Evolutionary conservation across 2,888 invertebrate genomes (phyloP).

Genomic region (Drosophila anceps): DNA sequence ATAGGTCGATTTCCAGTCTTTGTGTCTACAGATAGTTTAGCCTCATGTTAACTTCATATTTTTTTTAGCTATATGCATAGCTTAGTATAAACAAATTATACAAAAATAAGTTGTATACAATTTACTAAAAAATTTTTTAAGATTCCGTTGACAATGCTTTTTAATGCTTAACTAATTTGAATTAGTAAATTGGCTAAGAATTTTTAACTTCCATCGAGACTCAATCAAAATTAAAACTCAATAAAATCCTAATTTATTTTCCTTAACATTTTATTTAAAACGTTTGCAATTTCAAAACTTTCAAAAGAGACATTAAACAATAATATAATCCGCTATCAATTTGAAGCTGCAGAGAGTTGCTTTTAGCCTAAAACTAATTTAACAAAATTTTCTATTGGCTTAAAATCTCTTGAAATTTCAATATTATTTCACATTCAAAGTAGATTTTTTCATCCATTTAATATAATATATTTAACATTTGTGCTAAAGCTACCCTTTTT

Average conservation of each 20-base stretch:
- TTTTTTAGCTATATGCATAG: neutral
- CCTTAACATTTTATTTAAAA: no score
- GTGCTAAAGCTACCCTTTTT: neutral
- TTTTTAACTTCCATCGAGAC: neutral
- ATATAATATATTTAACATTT: neutral
- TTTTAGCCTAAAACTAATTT: neutral
- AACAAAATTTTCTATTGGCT: neutral
- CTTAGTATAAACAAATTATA: no score
- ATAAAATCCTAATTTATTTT: no score
- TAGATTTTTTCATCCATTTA: accelerated
- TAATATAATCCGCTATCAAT: neutral
- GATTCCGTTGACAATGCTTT: no score
- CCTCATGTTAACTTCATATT: neutral
- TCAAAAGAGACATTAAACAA: no score
- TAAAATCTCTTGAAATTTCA: neutral
- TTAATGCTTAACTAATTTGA: neutral
- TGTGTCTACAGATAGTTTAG: neutral
- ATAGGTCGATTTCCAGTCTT: no score
- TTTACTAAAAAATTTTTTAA: no score
- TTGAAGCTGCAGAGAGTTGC: neutral
- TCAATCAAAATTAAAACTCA: neutral
- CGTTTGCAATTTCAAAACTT: no score
- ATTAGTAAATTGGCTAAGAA: neutral
- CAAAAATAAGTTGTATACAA: no score
- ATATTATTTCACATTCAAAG: no score